A percentile compares a stretch with the other conserved stretches of the same genome.
phyloP scores from a whole-genome alignment of 2,888 invertebrate species.

The Cryptus viduatorius region DNA sequence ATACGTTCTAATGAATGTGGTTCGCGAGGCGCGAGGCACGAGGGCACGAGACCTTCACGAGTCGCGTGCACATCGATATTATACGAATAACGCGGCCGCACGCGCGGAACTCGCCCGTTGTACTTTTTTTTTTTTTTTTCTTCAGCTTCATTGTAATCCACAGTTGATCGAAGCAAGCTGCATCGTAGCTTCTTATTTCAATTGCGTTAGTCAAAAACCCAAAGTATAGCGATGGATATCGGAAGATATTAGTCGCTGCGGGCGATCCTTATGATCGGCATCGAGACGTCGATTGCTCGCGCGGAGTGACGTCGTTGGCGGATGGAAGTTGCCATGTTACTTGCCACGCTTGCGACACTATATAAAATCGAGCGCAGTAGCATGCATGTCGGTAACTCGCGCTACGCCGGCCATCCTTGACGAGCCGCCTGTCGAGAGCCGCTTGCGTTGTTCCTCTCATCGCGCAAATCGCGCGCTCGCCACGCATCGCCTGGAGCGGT shows the following conservation, averaged over 20 bases:
- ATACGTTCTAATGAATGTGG: constrained; percentile 71
- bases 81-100: constrained; percentile 6
- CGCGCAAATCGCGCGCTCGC: background rate
- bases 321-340: constrained; percentile 76
- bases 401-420: constrained; percentile 81
- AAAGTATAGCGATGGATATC: background rate
- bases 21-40: constrained; percentile 47
- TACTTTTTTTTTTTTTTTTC: background rate
- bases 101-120: constrained; percentile 18
- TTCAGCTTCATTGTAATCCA: background rate
- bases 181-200: background rate
- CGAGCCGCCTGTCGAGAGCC: constrained; percentile 69
- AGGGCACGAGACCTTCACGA: constrained; percentile 67
- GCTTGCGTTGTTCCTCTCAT: constrained; percentile 53
- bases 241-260: constrained; percentile 22
- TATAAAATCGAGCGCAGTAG: constrained; percentile 43
- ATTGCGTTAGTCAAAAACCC: background rate
- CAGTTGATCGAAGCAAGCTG: background rate
- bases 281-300: constrained; percentile 11
- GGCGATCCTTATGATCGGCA: constrained; percentile 26
- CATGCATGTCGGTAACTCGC: constrained; percentile 56
- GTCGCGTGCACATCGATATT: constrained; percentile 30
- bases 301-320: constrained; percentile 76
- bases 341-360: constrained; percentile 48
- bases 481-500: constrained; percentile 52